phyloP scores from a whole-genome alignment of 2,888 invertebrate species.

The Augochlorella aurata region DNA sequence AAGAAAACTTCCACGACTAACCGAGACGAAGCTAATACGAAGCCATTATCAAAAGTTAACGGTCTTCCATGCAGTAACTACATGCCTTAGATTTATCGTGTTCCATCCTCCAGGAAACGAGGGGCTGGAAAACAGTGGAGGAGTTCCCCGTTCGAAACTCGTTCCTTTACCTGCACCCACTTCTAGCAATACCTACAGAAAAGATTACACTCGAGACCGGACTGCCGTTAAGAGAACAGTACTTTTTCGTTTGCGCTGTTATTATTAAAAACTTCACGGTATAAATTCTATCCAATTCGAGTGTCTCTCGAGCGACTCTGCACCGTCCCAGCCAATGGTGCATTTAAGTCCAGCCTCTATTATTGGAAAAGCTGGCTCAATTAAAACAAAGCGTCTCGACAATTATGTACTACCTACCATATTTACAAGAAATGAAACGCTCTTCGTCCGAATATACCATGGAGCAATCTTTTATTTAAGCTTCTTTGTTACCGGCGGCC shows the following conservation, averaged over 20 bases:
- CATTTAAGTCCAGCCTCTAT: neutral
- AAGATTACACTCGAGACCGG: slow-evolving; percentile 17
- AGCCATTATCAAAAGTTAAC: slow-evolving; percentile 62
- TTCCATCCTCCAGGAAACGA: slow-evolving; percentile 34
- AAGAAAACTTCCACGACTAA: slow-evolving; percentile 60
- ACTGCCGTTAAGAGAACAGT: slow-evolving; percentile 18
- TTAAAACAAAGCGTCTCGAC: slow-evolving; percentile 1
- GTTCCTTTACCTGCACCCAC: slow-evolving; percentile 12
- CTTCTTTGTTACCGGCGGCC: neutral
- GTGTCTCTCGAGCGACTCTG: neutral
- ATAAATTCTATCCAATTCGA: slow-evolving; percentile 5
- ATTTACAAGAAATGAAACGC: neutral
- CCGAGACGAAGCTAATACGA: slow-evolving; percentile 63
- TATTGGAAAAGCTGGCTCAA: slow-evolving; percentile 1
- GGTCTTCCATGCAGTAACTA: slow-evolving; percentile 49
- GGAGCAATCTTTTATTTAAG: neutral
- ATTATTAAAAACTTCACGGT: slow-evolving; percentile 19
- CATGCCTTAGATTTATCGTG: slow-evolving; percentile 57
- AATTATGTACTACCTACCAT: neutral
- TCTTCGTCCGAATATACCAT: neutral
- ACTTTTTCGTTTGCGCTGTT: slow-evolving; percentile 16
- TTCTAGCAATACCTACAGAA: slow-evolving; percentile 20
- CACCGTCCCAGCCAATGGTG: neutral
- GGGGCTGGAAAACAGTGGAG: slow-evolving; percentile 17
- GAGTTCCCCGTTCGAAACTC: slow-evolving; percentile 8